Evolutionary conservation across 1,140 invertebrate species (phyloP), one percentile per base, ranked within the genome.

Genomic region (Brachionus koreanus): DNA sequence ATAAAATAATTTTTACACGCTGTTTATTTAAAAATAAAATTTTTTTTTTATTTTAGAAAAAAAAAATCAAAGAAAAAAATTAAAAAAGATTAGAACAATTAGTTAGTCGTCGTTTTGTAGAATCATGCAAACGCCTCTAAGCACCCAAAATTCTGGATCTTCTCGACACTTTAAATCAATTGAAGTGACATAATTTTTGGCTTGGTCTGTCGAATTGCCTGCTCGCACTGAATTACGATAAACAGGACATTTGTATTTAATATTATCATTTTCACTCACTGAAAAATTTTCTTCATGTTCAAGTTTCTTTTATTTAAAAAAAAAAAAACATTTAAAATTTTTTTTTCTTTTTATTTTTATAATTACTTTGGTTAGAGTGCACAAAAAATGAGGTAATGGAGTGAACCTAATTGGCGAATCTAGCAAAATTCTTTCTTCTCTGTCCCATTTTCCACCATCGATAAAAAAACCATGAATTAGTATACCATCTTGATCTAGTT

Each of bases 181-280:
- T 61, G 76, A 63, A 13, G 76, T 79, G n/a, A 79, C 76, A 79
- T 39, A 79, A 65, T 79, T 79, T 63, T 65, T 61, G 12, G 29
- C n/a, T 42, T 79, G 76, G 57, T 82, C 79, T 42, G 16, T 82
- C 7, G 61, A 35, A 67, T 57, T 82, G 4, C 39, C 79, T 0
- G 79, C 79, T 82, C 79, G 57, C 13, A 69, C 35, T 16, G 79
- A 63, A 52, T 49, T 82, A 43, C 43, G 13, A 37, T 82, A 82
- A 13, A 82, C 79, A 9, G 79, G 79, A 65, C 79, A 82, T 37
- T 82, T 57, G 37, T 67, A 82, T 29, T 65, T 43, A 19, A 49
- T 16, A 7, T 25, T 52, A 7, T 39, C 35, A 12, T 75, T 43
- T n/a, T 33, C 3, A 29, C 6, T 77, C 16, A 3, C 13, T 29